Percentiles rank a stretch among this genome's conserved stretches.
These are phyloP conservation scores for Cephalopachus bancanus DNA, from an alignment of 2,797 vertebrate species.

Conservation along the genomic window DNA sequence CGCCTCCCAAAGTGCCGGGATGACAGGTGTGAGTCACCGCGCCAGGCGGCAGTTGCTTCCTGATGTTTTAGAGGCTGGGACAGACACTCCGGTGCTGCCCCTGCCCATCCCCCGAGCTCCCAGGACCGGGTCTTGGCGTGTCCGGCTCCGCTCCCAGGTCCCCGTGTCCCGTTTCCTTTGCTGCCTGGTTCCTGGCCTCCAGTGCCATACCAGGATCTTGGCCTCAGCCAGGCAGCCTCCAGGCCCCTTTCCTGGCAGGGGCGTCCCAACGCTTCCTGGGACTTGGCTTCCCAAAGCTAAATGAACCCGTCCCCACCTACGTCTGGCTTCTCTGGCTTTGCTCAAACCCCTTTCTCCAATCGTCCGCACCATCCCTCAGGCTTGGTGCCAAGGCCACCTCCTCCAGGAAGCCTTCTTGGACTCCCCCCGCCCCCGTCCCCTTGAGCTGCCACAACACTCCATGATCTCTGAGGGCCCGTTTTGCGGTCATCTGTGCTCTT, in stretches of 20 bases:
- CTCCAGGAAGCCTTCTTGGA: neutral
- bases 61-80: neutral
- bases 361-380: neutral
- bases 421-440: neutral
- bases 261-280: neutral
- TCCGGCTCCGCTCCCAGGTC: neutral
- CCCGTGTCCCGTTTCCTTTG: neutral
- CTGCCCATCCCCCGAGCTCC: rapidly evolving
- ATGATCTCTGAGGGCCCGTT: neutral
- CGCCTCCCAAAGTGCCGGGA: too few relatives aligned
- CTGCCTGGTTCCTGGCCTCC: neutral
- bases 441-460: neutral
- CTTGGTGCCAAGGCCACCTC: rapidly evolving
- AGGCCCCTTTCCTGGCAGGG: neutral
- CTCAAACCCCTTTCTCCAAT: rapidly evolving
- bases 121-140: neutral
- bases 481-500: too few relatives aligned
- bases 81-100: rapidly evolving
- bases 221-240: neutral
- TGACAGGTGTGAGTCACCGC: too few relatives aligned
- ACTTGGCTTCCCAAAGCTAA: neutral
- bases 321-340: neutral
- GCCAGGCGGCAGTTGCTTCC: too few relatives aligned
- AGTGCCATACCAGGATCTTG: too few relatives aligned
- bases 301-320: neutral